phyloP scores from a whole-genome alignment of 2,797 vertebrate genomes.

The Rhinichthys osculus region DNA sequence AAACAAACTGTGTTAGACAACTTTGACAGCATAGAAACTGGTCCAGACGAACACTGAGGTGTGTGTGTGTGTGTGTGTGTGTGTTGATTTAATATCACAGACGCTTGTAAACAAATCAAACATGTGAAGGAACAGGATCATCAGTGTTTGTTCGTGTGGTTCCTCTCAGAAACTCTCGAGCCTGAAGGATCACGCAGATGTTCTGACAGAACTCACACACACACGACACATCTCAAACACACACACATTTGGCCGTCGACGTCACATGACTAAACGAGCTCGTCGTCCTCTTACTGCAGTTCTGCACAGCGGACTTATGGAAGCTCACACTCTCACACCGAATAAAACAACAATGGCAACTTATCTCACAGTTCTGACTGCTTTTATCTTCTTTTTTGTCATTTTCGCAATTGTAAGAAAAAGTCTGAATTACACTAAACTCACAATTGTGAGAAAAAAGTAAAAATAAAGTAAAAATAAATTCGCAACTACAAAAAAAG shows the following conservation, averaged over 20 bases:
- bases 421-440: too few species aligned
- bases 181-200: background rate
- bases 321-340: background rate
- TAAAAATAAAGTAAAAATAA: too few species aligned
- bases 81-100: background rate
- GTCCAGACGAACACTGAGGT: background rate
- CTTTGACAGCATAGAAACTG: background rate
- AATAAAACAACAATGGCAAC: background rate
- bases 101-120: background rate
- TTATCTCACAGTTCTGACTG: too few species aligned
- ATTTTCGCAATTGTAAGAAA: background rate
- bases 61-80: background rate
- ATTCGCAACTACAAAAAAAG: fast-evolving
- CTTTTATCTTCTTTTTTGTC: background rate
- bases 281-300: background rate
- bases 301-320: background rate
- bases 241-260: background rate
- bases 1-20: background rate
- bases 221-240: background rate
- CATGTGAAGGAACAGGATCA: background rate
- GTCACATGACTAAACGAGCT: background rate
- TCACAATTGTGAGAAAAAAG: background rate
- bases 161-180: too few species aligned
- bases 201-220: too few species aligned
- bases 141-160: background rate